phyloP scores from a whole-genome alignment of 2,888 invertebrate genomes.

The Plebejus melissa region DNA sequence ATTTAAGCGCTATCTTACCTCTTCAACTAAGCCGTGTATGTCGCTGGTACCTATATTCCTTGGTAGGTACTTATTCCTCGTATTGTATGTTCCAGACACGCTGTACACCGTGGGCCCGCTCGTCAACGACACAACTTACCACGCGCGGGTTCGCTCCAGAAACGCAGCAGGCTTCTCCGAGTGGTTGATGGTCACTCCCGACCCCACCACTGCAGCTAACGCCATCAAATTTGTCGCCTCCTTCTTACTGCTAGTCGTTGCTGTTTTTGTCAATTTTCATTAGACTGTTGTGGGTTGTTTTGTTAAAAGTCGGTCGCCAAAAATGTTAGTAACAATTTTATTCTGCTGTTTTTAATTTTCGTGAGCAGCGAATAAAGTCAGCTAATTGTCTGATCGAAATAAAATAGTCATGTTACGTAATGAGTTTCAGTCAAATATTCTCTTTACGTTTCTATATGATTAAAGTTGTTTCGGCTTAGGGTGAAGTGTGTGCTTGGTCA shows the following conservation, averaged over 20 bases:
- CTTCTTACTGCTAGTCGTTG: slow-evolving; percentile 41
- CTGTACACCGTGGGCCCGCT: slow-evolving; percentile 55
- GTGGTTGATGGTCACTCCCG: slow-evolving; percentile 49
- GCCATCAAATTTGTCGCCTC: slow-evolving; percentile 40
- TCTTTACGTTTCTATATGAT: no score
- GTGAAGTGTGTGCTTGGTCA: no score
- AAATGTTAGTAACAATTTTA: neutral
- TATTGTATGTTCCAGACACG: slow-evolving; percentile 46
- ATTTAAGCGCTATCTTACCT: neutral
- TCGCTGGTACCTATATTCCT: neutral
- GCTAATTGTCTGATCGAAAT: no score
- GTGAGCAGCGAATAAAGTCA: no score
- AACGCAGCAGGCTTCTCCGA: slow-evolving; percentile 66
- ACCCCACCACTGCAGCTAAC: slow-evolving; percentile 47
- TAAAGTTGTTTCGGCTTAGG: no score
- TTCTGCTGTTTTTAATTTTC: neutral
- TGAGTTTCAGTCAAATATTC: no score
- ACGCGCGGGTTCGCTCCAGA: slow-evolving; percentile 56
- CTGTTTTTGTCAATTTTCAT: slow-evolving; percentile 41
- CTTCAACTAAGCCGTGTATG: neutral
- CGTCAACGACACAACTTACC: slow-evolving; percentile 53
- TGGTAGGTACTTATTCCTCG: slow-evolving; percentile 10
- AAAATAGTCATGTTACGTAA: no score
- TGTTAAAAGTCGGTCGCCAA: neutral
- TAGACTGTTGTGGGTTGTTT: slow-evolving; percentile 29